Percentiles rank a stretch among this genome's conserved stretches.
Evolutionary conservation across 2,888 invertebrate genomes (phyloP).

Genomic region (Eristalis intricaria): DNA sequence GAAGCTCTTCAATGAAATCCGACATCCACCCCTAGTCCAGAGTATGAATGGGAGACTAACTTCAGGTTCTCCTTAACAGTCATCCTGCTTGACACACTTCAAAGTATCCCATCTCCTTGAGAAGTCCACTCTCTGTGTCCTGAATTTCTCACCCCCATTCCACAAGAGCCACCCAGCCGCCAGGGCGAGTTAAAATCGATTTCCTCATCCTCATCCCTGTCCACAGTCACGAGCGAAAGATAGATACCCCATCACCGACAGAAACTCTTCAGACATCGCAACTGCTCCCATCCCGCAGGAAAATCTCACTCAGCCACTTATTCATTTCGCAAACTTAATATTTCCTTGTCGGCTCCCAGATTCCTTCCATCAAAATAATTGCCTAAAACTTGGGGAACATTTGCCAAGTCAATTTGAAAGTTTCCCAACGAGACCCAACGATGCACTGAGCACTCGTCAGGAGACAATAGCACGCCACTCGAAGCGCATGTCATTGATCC

Average conservation of each 20-base stretch:
- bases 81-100: not conserved
- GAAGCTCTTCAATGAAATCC: too few relatives aligned
- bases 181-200: not conserved
- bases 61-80: not conserved
- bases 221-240: not conserved
- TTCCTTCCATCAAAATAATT: not conserved
- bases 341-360: too few relatives aligned
- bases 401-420: not conserved
- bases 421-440: not conserved
- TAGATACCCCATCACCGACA: not conserved
- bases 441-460: not conserved
- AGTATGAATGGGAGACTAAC: too few relatives aligned
- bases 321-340: too few relatives aligned
- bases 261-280: not conserved
- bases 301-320: too few relatives aligned
- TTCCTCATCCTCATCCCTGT: not conserved
- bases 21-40: too few relatives aligned
- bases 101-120: not conserved
- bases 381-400: not conserved
- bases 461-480: not conserved
- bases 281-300: not conserved
- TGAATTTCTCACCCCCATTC: not conserved
- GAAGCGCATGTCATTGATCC: conserved; percentile 37
- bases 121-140: not conserved
- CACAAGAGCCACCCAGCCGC: not conserved